Percentiles rank a stretch among this genome's conserved stretches.
Evolutionary conservation across 1,140 invertebrate genomes (phyloP).

Genomic region (Artemia franciscana): DNA sequence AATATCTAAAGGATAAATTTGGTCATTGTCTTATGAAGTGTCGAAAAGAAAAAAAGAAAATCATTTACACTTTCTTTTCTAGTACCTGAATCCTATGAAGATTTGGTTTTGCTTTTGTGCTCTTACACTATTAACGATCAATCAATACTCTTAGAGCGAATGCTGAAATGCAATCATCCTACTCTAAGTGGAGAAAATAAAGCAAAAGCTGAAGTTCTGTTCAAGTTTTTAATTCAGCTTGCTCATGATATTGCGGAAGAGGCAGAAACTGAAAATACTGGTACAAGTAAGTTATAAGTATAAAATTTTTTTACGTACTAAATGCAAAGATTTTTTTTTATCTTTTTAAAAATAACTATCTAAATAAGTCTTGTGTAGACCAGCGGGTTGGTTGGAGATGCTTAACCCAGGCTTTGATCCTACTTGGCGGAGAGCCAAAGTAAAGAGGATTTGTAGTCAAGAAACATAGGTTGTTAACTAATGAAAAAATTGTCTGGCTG

Average conservation of each 20-base stretch:
- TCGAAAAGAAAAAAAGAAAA: too few relatives aligned
- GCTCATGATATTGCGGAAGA: constrained; percentile 34
- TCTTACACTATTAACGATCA: constrained; percentile 34
- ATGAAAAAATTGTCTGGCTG: too few relatives aligned
- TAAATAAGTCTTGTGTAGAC: too few relatives aligned
- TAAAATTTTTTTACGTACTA: constrained; percentile 14
- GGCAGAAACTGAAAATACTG: constrained; percentile 19
- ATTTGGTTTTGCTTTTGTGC: constrained; percentile 35
- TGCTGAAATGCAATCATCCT: constrained; percentile 64
- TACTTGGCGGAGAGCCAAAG: too few relatives aligned
- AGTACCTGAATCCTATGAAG: constrained; percentile 38
- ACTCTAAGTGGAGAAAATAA: constrained; percentile 48
- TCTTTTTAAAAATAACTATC: constrained; percentile 9
- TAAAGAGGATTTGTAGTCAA: too few relatives aligned
- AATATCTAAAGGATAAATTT: background rate
- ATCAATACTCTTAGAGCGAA: constrained; percentile 42
- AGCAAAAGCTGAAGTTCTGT: constrained; percentile 42
- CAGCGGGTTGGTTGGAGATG: too few relatives aligned
- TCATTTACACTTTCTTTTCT: too few relatives aligned
- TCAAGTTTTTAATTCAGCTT: constrained; percentile 45
- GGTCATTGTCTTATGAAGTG: background rate
- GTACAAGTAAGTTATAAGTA: constrained; percentile 15
- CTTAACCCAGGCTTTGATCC: too few relatives aligned
- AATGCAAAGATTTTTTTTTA: too few relatives aligned
- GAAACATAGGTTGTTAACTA: too few relatives aligned